Conservation (phyloP, 1,140 invertebrate genomes). For the Mya arenaria region DNA sequence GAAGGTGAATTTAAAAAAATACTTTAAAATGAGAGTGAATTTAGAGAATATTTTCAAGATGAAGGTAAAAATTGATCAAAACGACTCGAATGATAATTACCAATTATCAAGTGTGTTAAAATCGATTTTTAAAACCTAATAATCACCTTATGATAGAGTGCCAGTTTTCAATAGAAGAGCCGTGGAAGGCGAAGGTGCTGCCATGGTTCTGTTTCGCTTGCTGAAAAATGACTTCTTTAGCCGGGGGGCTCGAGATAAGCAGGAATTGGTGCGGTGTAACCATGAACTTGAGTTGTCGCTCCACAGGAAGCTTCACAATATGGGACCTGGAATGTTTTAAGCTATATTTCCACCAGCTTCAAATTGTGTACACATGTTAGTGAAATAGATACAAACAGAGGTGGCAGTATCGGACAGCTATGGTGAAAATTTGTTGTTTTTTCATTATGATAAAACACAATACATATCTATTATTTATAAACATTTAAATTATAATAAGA, state of each 20-base stretch:
- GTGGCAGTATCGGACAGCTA: background rate
- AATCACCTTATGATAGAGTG: slow-evolving; percentile 77
- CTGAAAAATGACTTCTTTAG: slow-evolving; percentile 75
- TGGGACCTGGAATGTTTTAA: slow-evolving; percentile 63
- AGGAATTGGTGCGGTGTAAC: slow-evolving; percentile 78
- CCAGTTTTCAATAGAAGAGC: slow-evolving; percentile 79
- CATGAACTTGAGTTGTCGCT: slow-evolving; percentile 74
- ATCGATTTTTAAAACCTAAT: too few relatives aligned
- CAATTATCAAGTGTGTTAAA: too few relatives aligned
- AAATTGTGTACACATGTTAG: background rate
- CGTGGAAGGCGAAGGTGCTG: slow-evolving; percentile 79
- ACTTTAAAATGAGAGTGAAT: too few relatives aligned
- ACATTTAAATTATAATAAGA: too few relatives aligned
- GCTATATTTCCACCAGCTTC: background rate
- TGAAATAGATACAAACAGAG: too few relatives aligned
- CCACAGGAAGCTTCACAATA: slow-evolving; percentile 72
- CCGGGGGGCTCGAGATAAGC: slow-evolving; percentile 74
- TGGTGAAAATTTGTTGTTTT: background rate
- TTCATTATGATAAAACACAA: background rate
- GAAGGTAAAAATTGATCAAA: too few relatives aligned
- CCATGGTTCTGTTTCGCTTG: slow-evolving; percentile 69
- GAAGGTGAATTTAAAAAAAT: too few relatives aligned
- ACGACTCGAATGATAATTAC: too few relatives aligned
- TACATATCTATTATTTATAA: too few relatives aligned
- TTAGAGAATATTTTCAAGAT: too few relatives aligned